These are phyloP conservation scores for Leptopilina clavipes DNA, from an alignment of 1,140 invertebrate species.

Conservation along the genomic window DNA sequence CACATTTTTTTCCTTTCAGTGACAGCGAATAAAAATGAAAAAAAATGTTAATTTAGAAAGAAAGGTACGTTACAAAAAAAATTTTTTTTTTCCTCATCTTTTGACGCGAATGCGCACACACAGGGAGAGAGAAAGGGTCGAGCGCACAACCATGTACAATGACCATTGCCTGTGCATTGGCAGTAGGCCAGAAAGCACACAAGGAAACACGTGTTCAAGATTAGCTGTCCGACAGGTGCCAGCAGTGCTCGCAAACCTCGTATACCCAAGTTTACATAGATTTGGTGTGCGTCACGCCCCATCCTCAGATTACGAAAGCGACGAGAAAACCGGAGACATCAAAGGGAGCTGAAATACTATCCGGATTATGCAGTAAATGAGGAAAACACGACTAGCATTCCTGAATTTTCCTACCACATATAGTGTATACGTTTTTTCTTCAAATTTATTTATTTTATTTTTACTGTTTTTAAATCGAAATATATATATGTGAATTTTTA, in stretches of 20 bases:
- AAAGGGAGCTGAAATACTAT: constrained; percentile 29
- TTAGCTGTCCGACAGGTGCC: constrained; percentile 70
- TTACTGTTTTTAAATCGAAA: too few species aligned
- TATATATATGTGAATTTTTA: too few species aligned
- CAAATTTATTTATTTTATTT: too few species aligned
- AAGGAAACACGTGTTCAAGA: constrained; percentile 72
- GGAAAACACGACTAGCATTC: constrained; percentile 1
- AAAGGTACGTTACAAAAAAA: too few species aligned
- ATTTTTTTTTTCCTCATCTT: constrained; percentile 21
- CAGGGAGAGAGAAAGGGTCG: constrained; percentile 35
- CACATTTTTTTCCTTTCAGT: too few species aligned
- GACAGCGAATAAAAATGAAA: too few species aligned
- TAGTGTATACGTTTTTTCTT: too few species aligned
- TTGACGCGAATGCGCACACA: constrained; percentile 38
- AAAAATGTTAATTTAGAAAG: too few species aligned
- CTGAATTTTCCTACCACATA: background rate
- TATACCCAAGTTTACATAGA: constrained; percentile 58
- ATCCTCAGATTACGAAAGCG: constrained; percentile 29
- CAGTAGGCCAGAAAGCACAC: constrained; percentile 64
- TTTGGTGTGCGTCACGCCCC: constrained; percentile 47
- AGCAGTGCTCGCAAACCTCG: constrained; percentile 53
- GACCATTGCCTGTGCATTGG: constrained; percentile 62
- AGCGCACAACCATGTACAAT: constrained; percentile 55
- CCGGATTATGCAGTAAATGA: constrained; percentile 21
- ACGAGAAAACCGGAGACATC: constrained; percentile 26